phyloP scores from a whole-genome alignment of 2,113 vertebrate species.

The Cygnus buccinator region DNA sequence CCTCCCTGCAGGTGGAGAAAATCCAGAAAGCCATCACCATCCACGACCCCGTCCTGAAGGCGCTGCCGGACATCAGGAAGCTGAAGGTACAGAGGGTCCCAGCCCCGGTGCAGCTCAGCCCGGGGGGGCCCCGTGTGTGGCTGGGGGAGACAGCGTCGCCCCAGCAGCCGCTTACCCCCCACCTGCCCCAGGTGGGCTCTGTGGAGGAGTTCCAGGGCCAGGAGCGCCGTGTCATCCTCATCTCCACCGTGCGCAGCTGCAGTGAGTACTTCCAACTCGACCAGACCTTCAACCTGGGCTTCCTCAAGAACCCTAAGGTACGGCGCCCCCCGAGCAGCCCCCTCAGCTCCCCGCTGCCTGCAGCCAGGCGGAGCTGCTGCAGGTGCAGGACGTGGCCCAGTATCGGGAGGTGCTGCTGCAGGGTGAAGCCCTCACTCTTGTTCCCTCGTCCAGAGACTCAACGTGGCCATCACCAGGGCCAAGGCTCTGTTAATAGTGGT shows the following conservation, averaged over 20 bases:
- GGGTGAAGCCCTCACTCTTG: background rate
- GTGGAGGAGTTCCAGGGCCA: slow-evolving; percentile 98
- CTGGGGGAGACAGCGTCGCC: too few relatives aligned
- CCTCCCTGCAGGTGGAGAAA: slow-evolving; percentile 87
- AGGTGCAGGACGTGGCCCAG: background rate
- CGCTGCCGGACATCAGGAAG: slow-evolving; percentile 63
- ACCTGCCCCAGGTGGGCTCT: slow-evolving; percentile 84
- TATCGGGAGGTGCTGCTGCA: background rate
- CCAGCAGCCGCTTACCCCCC: background rate
- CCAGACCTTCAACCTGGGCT: slow-evolving; percentile 87
- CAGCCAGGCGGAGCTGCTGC: background rate
- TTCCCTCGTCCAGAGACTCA: slow-evolving; percentile 84
- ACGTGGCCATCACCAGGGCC: slow-evolving; percentile 93
- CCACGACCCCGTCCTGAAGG: slow-evolving; percentile 69
- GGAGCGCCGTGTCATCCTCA: slow-evolving; percentile 88
- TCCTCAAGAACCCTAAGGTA: slow-evolving; percentile 94
- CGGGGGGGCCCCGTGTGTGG: background rate
- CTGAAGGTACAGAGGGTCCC: slow-evolving; percentile 82
- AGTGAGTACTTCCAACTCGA: slow-evolving; percentile 75
- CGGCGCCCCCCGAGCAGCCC: rapidly evolving
- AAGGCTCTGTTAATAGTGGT: slow-evolving; percentile 91
- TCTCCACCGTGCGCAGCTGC: slow-evolving; percentile 91
- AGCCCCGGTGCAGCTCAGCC: background rate
- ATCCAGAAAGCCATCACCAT: slow-evolving; percentile 81
- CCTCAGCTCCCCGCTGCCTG: rapidly evolving